Percentiles rank a stretch among this genome's conserved stretches.
Evolutionary conservation across 1,140 invertebrate genomes (phyloP).

Genomic region (Pygmarrhopalites habei): DNA sequence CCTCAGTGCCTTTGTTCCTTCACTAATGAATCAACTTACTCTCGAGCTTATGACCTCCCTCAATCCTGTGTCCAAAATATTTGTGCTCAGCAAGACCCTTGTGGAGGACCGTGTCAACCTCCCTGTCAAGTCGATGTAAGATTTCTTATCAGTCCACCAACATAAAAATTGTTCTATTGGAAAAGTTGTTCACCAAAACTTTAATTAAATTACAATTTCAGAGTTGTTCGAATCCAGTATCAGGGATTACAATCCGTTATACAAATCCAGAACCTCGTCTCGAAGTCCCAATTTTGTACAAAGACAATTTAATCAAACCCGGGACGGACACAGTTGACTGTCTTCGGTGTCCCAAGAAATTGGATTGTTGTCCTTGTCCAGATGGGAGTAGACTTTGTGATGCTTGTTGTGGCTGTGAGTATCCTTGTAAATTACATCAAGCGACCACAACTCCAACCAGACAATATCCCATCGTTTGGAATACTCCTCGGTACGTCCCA

Average conservation of each 20-base stretch:
- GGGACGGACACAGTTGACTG: conserved; percentile 34
- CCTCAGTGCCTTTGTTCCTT: conserved; percentile 32
- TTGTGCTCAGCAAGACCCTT: conserved; percentile 20
- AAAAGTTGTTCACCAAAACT: not conserved
- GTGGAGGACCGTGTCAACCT: conserved; percentile 13
- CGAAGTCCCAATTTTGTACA: conserved; percentile 15
- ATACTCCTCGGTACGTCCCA: conserved; percentile 31
- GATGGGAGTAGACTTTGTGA: conserved; percentile 22
- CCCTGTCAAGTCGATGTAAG: conserved; percentile 16
- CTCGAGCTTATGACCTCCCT: conserved; percentile 30
- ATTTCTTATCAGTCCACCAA: not conserved
- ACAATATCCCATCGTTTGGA: conserved; percentile 27
- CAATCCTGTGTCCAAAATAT: conserved; percentile 23
- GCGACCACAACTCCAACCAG: conserved; percentile 32
- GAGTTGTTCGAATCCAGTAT: not conserved
- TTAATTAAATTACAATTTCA: not conserved
- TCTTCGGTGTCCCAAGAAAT: conserved; percentile 21
- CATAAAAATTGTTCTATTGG: not conserved
- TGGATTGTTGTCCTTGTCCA: conserved; percentile 37
- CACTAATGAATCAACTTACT: conserved; percentile 35
- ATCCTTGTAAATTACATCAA: conserved; percentile 35
- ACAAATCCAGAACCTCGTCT: not conserved
- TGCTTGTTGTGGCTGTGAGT: conserved; percentile 37
- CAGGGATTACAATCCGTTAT: conserved; percentile 25
- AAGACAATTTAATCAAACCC: conserved; percentile 32